Evolutionary conservation across 2,113 vertebrate species (phyloP).

Genomic region (Sebastes schlegelii): DNA sequence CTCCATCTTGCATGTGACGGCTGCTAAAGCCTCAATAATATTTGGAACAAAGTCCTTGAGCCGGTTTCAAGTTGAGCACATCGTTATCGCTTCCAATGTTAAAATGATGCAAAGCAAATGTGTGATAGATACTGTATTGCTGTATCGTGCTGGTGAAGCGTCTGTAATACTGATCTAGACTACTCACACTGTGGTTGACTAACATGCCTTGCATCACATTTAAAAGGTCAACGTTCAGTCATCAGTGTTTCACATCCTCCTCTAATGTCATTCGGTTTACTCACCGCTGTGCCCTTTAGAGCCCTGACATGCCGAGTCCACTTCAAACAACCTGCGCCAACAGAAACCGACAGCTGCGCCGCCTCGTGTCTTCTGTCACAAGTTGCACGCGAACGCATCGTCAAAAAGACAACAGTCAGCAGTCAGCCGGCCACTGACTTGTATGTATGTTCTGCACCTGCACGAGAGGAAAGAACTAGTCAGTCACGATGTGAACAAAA

Average conservation of each 20-base stretch:
- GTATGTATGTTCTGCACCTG: neutral
- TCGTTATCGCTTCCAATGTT: no score
- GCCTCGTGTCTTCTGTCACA: neutral
- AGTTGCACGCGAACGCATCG: neutral
- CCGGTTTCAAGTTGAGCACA: no score
- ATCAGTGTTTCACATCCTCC: slow-evolving; percentile 54
- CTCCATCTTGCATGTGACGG: neutral
- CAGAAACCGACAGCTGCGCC: neutral
- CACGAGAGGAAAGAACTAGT: neutral
- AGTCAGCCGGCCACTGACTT: neutral
- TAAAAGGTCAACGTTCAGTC: slow-evolving; percentile 70
- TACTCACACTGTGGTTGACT: slow-evolving; percentile 30
- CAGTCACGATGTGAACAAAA: neutral
- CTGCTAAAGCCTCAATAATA: neutral
- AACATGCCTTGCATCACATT: slow-evolving; percentile 48
- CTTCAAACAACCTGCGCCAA: slow-evolving; percentile 6
- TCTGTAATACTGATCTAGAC: slow-evolving; percentile 40
- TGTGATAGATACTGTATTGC: neutral
- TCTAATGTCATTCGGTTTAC: slow-evolving; percentile 60
- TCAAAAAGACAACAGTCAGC: neutral
- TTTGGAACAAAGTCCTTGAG: no score
- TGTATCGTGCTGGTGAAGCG: slow-evolving; percentile 3
- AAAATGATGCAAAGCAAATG: slow-evolving; percentile 1
- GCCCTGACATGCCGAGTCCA: slow-evolving; percentile 13
- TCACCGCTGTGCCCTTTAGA: slow-evolving; percentile 57